These are phyloP conservation scores for Drosophila demipolita DNA, from an alignment of 2,888 invertebrate genomes.

Conservation along the genomic window DNA sequence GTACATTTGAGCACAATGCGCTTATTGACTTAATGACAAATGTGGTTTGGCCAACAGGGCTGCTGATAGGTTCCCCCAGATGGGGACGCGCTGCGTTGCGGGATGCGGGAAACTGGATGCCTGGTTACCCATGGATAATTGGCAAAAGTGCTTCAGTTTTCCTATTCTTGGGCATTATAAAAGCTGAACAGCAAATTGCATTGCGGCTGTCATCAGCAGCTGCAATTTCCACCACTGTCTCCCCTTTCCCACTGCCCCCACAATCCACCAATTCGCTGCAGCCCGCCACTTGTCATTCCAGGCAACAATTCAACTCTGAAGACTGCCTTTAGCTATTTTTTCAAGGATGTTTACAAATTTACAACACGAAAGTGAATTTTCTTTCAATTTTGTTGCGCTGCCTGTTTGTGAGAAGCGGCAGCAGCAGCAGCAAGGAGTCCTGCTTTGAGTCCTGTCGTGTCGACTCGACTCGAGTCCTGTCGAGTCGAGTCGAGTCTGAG, in stretches of 20 bases:
- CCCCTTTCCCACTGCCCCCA: not conserved
- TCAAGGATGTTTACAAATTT: constrained; percentile 81
- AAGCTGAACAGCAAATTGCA: constrained; percentile 72
- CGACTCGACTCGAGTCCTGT: constrained; percentile 32
- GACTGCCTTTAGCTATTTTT: constrained; percentile 70
- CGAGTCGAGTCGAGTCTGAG: constrained; percentile 28
- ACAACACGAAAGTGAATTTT: constrained; percentile 82
- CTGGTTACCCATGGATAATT: constrained; percentile 51
- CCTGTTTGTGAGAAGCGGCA: constrained; percentile 52
- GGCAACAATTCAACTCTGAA: constrained; percentile 52
- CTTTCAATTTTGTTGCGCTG: constrained; percentile 74
- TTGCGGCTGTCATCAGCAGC: constrained; percentile 70
- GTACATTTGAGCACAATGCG: constrained; percentile 80
- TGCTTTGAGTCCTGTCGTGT: constrained; percentile 37
- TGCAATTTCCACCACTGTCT: constrained; percentile 18
- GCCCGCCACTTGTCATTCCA: constrained; percentile 51
- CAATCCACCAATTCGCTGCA: too few species aligned
- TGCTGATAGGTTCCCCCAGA: constrained; percentile 22
- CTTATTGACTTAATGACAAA: constrained; percentile 80
- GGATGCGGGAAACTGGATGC: not conserved
- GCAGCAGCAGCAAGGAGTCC: constrained; percentile 21
- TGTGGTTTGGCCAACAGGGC: constrained; percentile 67
- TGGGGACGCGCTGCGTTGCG: not conserved
- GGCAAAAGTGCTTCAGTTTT: constrained; percentile 57
- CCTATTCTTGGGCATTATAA: constrained; percentile 37